These are phyloP conservation scores for Aproaerema taeniolella DNA, from an alignment of 2,888 invertebrate species.

Conservation along the genomic window DNA sequence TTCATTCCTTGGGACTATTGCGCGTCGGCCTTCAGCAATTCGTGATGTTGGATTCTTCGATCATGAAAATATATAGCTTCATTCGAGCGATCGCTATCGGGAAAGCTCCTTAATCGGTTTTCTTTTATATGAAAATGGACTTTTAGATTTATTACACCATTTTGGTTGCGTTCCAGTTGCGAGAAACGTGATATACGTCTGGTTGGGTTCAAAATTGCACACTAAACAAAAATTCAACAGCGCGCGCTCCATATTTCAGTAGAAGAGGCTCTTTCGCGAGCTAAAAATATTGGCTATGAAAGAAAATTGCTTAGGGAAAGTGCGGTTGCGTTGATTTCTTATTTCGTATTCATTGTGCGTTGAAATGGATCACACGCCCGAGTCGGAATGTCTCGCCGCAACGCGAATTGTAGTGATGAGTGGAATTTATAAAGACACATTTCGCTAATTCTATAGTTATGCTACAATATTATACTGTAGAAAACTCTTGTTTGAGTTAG, in stretches of 20 bases:
- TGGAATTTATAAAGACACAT: constrained; percentile 25
- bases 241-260: constrained; percentile 59
- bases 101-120: constrained; percentile 75
- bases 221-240: constrained; percentile 65
- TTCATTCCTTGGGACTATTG: too few species aligned
- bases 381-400: constrained; percentile 35
- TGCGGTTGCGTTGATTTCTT: constrained; percentile 68
- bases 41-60: constrained; percentile 70
- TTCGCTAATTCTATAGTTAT: constrained; percentile 3
- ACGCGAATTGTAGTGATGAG: constrained; percentile 26
- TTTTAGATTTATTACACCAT: constrained; percentile 70
- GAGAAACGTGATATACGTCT: constrained; percentile 62
- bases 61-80: constrained; percentile 77
- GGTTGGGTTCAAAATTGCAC: constrained; percentile 57
- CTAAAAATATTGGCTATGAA: constrained; percentile 62
- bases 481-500: too few species aligned
- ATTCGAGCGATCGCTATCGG: constrained; percentile 72
- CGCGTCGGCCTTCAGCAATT: constrained; percentile 68
- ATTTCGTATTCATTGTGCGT: constrained; percentile 71
- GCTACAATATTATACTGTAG: too few species aligned
- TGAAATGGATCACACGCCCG: constrained; percentile 54
- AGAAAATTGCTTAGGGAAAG: constrained; percentile 63
- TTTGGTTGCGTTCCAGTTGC: constrained; percentile 63
- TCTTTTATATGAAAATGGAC: constrained; percentile 76
- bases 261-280: constrained; percentile 41